Evolutionary conservation across 2,888 invertebrate genomes (phyloP), one percentile per base, ranked within the genome.

Genomic region (Diadromus collaris): DNA sequence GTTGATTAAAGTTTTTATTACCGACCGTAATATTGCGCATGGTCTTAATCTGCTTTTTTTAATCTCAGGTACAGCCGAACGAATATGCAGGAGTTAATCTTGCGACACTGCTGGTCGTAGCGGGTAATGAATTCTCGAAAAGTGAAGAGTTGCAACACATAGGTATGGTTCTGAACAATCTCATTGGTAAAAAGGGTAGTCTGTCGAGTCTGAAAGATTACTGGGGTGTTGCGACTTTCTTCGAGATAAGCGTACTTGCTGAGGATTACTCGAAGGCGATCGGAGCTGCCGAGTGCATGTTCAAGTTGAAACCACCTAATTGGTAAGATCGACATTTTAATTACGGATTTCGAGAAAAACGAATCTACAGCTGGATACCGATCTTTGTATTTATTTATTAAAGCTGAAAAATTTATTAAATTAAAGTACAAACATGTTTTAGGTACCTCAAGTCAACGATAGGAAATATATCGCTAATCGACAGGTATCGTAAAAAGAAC

Each of bases 11-110:
- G n/a, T n/a, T n/a, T n/a, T n/a, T n/a, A n/a, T n/a, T n/a, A n/a
- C n/a, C n/a, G n/a, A n/a, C n/a, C n/a, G n/a, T n/a, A n/a, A n/a
- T n/a, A n/a, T n/a, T n/a, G n/a, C n/a, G 16, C 16, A 21, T n/a
- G 2, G 2, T 24, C 21, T 61, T 34, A 54, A 29, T 51, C 10
- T 56, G 21, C 38, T 46, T 19, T 61, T 58, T 46, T 16, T 44
- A n/a, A 32, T 58, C 19, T 69, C 29, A 90, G 90, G 96, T 98
- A 61, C 99, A 99, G 90, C 99, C 99, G 1, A 98, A 99, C 91
- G 99, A 99, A 92, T 99, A 99, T 92, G 99, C 99, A 32, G 99
- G 99, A 73, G 99, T 99, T 81, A 99, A 99, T 93, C 93, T 99
- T 87, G 99, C 99, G 46, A 99, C 99, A 1, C 92, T 99, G 51